phyloP scores from a whole-genome alignment of 1,140 invertebrate genomes.

The Cataglyphis hispanica region DNA sequence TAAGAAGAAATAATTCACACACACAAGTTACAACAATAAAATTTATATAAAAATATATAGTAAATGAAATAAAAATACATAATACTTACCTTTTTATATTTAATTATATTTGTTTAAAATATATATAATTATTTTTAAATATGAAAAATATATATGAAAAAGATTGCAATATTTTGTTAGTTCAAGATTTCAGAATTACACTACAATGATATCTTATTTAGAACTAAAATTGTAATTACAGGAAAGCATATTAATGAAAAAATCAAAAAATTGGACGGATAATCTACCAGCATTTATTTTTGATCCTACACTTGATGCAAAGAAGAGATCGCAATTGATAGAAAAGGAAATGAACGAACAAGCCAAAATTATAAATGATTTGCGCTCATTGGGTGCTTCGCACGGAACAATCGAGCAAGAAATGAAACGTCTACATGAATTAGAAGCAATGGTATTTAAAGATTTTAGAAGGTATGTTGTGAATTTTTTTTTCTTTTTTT shows the following conservation, averaged over 20 bases:
- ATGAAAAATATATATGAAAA: too few species aligned
- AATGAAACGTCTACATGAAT: constrained; percentile 94
- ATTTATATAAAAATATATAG: too few species aligned
- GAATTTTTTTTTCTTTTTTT: neutral
- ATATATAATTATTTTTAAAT: neutral
- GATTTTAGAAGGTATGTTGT: constrained; percentile 90
- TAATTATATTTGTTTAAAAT: too few species aligned
- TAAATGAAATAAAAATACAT: too few species aligned
- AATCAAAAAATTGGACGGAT: constrained; percentile 89
- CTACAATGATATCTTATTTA: too few species aligned
- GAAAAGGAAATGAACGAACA: constrained; percentile 99
- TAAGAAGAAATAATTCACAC: neutral
- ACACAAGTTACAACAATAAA: too few species aligned
- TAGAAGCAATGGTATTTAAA: constrained; percentile 97
- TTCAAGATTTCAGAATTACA: too few species aligned
- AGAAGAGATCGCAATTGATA: constrained; percentile 96
- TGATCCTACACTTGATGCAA: constrained; percentile 94
- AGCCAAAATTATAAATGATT: constrained; percentile 96
- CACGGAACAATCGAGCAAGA: constrained; percentile 96
- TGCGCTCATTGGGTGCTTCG: constrained; percentile 95
- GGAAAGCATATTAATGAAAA: constrained; percentile 90
- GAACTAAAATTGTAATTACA: constrained; percentile 77
- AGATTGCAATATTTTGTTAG: neutral
- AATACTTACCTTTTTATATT: too few species aligned
- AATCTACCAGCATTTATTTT: constrained; percentile 94